Percentiles rank a stretch among this genome's conserved stretches.
Evolutionary conservation across 1,140 invertebrate species (phyloP).

Genomic region (Trichonephila inaurata): DNA sequence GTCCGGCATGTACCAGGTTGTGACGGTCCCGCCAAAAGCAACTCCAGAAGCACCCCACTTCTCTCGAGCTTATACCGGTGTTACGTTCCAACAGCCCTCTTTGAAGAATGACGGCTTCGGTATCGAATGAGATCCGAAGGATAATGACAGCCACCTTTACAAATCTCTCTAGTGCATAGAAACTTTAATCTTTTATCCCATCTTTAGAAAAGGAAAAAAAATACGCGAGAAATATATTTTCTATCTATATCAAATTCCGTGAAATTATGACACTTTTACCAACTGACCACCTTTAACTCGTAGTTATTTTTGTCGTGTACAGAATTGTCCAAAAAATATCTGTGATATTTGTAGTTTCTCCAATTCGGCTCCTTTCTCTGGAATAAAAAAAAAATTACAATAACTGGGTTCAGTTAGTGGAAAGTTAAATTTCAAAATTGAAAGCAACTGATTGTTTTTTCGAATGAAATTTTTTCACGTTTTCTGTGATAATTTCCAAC

Average conservation of each 20-base stretch:
- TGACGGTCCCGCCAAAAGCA: slow-evolving; percentile 46
- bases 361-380: not conserved
- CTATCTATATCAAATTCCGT: slow-evolving; percentile 38
- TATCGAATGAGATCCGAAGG: slow-evolving; percentile 14
- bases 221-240: slow-evolving; percentile 59
- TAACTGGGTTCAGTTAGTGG: slow-evolving; percentile 6
- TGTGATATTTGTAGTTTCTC: slow-evolving; percentile 60
- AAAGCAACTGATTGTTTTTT: slow-evolving; percentile 17
- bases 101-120: slow-evolving; percentile 8
- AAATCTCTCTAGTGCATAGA: slow-evolving; percentile 40
- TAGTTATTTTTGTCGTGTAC: slow-evolving; percentile 25
- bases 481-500: slow-evolving; percentile 72
- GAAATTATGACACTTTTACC: not conserved
- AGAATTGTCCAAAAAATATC: slow-evolving; percentile 64
- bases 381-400: not conserved
- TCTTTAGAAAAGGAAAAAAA: not conserved
- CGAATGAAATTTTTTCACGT: slow-evolving; percentile 49
- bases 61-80: slow-evolving; percentile 53
- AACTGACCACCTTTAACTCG: slow-evolving; percentile 43
- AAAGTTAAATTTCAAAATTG: not conserved
- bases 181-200: slow-evolving; percentile 34
- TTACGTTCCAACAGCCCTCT: not conserved
- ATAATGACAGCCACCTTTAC: slow-evolving; percentile 28
- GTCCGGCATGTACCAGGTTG: slow-evolving; percentile 14
- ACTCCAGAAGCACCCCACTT: not conserved